phyloP scores from a whole-genome alignment of 2,888 invertebrate species.

The Thyatira batis region DNA sequence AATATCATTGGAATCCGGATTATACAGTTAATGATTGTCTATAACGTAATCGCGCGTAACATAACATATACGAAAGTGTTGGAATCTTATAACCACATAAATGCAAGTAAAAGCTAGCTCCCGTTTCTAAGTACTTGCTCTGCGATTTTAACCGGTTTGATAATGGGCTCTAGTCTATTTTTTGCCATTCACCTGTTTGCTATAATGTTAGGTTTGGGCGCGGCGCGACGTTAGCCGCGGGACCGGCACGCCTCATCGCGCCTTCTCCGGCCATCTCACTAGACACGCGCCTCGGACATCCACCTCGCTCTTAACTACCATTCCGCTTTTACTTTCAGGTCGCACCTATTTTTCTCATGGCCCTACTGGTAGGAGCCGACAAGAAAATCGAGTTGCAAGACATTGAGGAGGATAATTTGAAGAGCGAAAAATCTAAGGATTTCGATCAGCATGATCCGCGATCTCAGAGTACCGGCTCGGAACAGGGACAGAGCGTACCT shows the following conservation, averaged over 20 bases:
- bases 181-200: constrained; percentile 74
- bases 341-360: constrained; percentile 55
- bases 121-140: constrained; percentile 52
- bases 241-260: constrained; percentile 43
- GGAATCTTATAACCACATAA: constrained; percentile 63
- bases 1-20: background rate
- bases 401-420: constrained; percentile 87
- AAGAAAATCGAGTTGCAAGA: constrained; percentile 88
- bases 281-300: constrained; percentile 42
- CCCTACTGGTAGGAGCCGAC: constrained; percentile 68
- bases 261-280: constrained; percentile 47
- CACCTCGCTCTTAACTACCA: constrained; percentile 39
- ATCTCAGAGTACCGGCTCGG: constrained; percentile 32
- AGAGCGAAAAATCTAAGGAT: constrained; percentile 78
- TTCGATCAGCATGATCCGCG: constrained; percentile 47
- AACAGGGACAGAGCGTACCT: constrained; percentile 36
- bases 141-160: constrained; percentile 63
- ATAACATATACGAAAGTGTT: constrained; percentile 46
- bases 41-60: constrained; percentile 47
- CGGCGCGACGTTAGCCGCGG: constrained; percentile 28
- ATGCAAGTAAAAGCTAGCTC: constrained; percentile 76
- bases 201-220: constrained; percentile 30
- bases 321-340: constrained; percentile 74
- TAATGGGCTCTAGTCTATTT: constrained; percentile 69
- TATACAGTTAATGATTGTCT: constrained; percentile 16